Evolutionary conservation across 2,113 vertebrate species (phyloP).

Genomic region (Neogobius melanostomus): DNA sequence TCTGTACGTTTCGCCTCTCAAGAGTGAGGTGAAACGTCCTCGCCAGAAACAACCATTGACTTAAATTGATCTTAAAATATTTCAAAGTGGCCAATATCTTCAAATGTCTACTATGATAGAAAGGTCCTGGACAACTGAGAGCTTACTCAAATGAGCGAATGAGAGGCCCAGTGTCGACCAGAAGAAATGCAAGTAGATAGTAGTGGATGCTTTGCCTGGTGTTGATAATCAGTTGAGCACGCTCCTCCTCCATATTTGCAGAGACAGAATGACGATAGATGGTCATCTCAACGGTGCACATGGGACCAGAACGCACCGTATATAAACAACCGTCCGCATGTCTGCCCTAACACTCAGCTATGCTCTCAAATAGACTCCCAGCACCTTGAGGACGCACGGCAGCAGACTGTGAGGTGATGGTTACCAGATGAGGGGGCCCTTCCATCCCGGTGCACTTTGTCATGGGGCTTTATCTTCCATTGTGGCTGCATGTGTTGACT

Average conservation of each 20-base stretch:
- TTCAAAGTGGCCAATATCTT: no score
- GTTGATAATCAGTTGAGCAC: background rate
- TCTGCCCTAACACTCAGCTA: conserved; percentile 31
- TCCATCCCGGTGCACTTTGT: conserved; percentile 51
- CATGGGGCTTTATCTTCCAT: conserved; percentile 33
- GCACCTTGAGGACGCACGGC: conserved; percentile 29
- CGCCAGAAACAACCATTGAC: no score
- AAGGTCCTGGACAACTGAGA: no score
- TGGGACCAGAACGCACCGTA: conserved; percentile 29
- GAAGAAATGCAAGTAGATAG: no score
- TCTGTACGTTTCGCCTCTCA: no score
- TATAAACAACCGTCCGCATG: conserved; percentile 24
- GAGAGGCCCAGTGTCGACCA: no score
- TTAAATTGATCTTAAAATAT: no score
- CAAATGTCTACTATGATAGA: no score
- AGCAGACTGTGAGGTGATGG: conserved; percentile 69
- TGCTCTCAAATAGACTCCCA: conserved; percentile 1
- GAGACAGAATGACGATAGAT: conserved; percentile 59
- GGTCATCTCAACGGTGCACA: conserved; percentile 54
- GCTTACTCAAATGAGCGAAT: no score
- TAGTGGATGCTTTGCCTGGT: background rate
- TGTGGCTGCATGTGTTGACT: conserved; percentile 8
- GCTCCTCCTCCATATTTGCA: conserved; percentile 56
- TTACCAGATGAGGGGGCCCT: conserved; percentile 65
- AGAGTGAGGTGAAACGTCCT: no score